Evolutionary conservation across 2,888 invertebrate genomes (phyloP).

Genomic region (Macrosiphum euphorbiae): DNA sequence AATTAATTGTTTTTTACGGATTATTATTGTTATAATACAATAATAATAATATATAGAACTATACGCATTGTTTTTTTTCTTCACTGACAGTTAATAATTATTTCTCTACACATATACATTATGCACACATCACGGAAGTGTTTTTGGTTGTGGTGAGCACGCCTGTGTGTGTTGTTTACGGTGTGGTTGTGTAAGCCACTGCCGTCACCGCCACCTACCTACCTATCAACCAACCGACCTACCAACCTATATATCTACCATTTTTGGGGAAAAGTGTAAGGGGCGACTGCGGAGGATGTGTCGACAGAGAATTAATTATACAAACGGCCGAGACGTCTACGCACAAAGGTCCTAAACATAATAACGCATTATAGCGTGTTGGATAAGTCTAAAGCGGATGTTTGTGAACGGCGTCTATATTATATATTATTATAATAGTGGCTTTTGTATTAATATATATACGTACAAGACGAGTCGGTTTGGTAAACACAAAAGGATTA

Average conservation of each 20-base stretch:
- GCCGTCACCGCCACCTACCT: neutral
- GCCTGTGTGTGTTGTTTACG: neutral
- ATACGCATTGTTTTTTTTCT: slow-evolving; percentile 13
- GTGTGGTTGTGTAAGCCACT: slow-evolving; percentile 30
- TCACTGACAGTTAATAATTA: neutral
- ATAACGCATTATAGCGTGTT: slow-evolving; percentile 39
- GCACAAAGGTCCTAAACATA: slow-evolving; percentile 49
- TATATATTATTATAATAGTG: slow-evolving; percentile 16
- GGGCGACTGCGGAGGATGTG: slow-evolving; percentile 21
- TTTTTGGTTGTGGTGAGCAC: neutral
- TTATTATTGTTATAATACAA: neutral
- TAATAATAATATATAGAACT: neutral
- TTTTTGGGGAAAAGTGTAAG: slow-evolving; percentile 1
- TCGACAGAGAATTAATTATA: slow-evolving; percentile 55
- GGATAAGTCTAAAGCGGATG: slow-evolving; percentile 16
- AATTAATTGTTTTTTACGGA: neutral
- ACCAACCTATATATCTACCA: neutral
- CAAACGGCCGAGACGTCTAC: slow-evolving; percentile 37
- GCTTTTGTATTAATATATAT: slow-evolving; percentile 34
- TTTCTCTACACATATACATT: neutral
- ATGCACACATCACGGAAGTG: neutral
- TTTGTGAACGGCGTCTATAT: neutral
- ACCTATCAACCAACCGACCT: neutral
- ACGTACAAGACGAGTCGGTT: neutral
- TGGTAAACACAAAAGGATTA: slow-evolving; percentile 10